phyloP scores from a whole-genome alignment of 2,113 vertebrate species.

The Tylochromis polylepis region DNA sequence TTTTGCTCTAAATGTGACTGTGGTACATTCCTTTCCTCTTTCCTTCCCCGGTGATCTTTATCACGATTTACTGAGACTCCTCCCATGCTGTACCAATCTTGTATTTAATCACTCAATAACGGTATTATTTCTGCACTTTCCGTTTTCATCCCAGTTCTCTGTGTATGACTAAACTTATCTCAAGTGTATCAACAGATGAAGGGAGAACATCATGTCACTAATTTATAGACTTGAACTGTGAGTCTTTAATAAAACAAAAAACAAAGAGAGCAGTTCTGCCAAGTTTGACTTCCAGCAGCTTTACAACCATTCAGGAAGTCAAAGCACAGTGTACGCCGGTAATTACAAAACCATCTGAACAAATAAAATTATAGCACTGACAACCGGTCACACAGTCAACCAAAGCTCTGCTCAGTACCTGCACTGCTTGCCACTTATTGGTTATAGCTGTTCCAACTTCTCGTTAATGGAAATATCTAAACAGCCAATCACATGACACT shows the following conservation, averaged over 20 bases:
- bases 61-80: neutral
- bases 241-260: too few relatives aligned
- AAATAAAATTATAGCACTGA: neutral
- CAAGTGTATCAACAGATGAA: neutral
- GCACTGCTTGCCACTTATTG: neutral
- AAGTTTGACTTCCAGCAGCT: neutral
- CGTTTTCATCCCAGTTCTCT: neutral
- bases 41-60: neutral
- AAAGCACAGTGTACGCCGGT: fast-evolving
- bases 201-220: neutral
- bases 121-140: neutral
- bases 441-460: neutral
- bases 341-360: neutral
- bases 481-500: neutral
- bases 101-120: neutral
- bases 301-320: neutral
- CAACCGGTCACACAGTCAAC: neutral
- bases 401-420: neutral
- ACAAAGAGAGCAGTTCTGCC: neutral
- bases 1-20: neutral
- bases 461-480: neutral
- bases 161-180: neutral
- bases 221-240: neutral
- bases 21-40: neutral
- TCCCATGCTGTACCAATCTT: neutral